A percentile compares a stretch with the other conserved stretches of the same genome.
Evolutionary conservation across 1,140 invertebrate species (phyloP).

Genomic region (Ceratina japonica): DNA sequence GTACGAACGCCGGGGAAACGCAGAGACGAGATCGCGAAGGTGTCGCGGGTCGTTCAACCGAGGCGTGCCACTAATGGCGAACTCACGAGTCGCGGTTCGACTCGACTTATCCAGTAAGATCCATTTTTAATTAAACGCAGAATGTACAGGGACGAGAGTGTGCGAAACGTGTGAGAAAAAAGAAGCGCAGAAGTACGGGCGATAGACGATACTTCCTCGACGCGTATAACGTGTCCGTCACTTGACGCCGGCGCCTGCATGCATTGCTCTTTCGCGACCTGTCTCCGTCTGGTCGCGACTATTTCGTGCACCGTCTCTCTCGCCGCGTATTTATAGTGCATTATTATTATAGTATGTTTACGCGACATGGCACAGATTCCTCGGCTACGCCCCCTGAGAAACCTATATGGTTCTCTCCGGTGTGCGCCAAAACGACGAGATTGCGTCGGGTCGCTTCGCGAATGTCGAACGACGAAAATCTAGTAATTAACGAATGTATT

Average conservation of each 20-base stretch:
- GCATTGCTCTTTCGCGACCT: slow-evolving; percentile 35
- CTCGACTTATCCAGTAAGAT: not conserved
- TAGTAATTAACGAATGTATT: no score
- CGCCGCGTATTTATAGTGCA: slow-evolving; percentile 67
- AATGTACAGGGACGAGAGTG: not conserved
- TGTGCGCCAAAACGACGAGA: slow-evolving; percentile 27
- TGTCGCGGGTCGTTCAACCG: slow-evolving; percentile 47
- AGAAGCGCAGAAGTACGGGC: slow-evolving; percentile 41
- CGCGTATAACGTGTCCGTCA: slow-evolving; percentile 64
- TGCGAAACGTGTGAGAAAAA: slow-evolving; percentile 11
- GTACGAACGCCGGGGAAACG: slow-evolving; percentile 22
- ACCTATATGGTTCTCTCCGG: slow-evolving; percentile 23
- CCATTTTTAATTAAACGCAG: no score
- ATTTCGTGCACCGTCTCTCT: not conserved
- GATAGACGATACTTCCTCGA: slow-evolving; percentile 61
- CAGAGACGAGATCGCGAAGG: slow-evolving; percentile 54
- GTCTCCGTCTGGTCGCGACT: not conserved
- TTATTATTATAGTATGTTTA: slow-evolving; percentile 72
- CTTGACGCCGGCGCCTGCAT: slow-evolving; percentile 68
- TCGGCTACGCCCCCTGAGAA: slow-evolving; percentile 29
- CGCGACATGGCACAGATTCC: slow-evolving; percentile 68
- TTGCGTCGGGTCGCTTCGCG: not conserved
- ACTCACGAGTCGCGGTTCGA: not conserved
- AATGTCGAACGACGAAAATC: no score
- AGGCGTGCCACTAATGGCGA: slow-evolving; percentile 1